Conservation (phyloP, 2,888 invertebrate species). For the Myopa tessellatipennis region DNA sequence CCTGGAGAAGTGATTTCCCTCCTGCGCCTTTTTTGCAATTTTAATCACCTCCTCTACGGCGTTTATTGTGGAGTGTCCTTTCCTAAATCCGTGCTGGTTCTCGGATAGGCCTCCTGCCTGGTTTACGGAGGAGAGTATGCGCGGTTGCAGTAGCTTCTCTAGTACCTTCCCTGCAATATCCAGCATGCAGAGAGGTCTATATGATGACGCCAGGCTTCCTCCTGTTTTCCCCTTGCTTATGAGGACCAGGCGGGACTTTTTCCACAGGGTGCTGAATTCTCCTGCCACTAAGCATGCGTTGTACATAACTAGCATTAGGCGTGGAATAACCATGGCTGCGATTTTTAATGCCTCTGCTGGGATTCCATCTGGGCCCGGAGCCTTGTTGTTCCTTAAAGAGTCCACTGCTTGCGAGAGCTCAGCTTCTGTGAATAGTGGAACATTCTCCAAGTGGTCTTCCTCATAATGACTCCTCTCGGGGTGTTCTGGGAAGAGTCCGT, state of each 20-base stretch:
- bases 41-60: too few species aligned
- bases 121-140: too few species aligned
- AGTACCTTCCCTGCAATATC: too few species aligned
- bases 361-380: neutral
- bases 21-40: too few species aligned
- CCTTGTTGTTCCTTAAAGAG: neutral
- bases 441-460: neutral
- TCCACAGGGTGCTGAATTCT: conserved; percentile 2
- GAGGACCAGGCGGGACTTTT: neutral
- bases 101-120: too few species aligned
- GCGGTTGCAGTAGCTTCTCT: too few species aligned
- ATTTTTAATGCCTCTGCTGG: neutral
- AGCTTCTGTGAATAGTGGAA: neutral
- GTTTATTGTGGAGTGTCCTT: too few species aligned
- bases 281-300: neutral
- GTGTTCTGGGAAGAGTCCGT: neutral
- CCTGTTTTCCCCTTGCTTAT: conserved; percentile 13
- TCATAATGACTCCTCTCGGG: neutral
- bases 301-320: neutral
- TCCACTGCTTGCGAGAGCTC: neutral
- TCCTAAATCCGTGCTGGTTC: too few species aligned
- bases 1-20: too few species aligned
- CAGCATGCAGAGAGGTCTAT: neutral
- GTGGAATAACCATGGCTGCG: neutral
- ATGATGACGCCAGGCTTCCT: neutral